These are phyloP conservation scores for Archips xylosteana DNA, from an alignment of 2,888 invertebrate genomes.

Conservation along the genomic window DNA sequence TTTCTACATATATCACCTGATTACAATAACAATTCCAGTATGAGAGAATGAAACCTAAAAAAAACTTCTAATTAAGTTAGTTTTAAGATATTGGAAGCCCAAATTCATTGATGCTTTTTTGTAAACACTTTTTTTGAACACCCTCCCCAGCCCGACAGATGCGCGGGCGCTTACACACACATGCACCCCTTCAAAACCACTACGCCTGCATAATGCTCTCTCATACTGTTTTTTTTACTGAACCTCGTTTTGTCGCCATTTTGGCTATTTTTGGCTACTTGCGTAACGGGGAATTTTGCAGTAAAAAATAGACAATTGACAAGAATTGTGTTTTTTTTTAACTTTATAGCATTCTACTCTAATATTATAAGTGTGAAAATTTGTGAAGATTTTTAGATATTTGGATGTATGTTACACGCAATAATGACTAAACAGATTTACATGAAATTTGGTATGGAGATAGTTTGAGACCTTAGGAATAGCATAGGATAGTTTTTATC, in stretches of 20 bases:
- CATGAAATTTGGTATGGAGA: no score
- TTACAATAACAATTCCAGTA: background rate
- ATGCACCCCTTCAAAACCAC: slow-evolving; percentile 19
- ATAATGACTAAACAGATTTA: no score
- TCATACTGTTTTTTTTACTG: slow-evolving; percentile 11
- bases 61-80: slow-evolving; percentile 10
- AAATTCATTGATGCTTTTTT: slow-evolving; percentile 39
- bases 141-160: slow-evolving; percentile 37
- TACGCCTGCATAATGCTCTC: background rate
- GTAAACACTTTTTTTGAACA: slow-evolving; percentile 29
- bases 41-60: background rate
- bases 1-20: background rate
- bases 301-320: no score
- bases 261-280: background rate
- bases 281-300: no score
- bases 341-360: no score
- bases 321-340: no score
- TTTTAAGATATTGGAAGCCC: background rate
- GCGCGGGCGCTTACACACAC: slow-evolving; percentile 34
- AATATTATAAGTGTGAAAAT: no score
- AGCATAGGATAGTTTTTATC: no score
- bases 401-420: no score
- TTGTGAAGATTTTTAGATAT: no score
- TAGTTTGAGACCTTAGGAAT: no score
- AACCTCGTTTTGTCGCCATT: slow-evolving; percentile 11